Evolutionary conservation across 2,888 invertebrate genomes (phyloP).

Genomic region (Nomada flava): DNA sequence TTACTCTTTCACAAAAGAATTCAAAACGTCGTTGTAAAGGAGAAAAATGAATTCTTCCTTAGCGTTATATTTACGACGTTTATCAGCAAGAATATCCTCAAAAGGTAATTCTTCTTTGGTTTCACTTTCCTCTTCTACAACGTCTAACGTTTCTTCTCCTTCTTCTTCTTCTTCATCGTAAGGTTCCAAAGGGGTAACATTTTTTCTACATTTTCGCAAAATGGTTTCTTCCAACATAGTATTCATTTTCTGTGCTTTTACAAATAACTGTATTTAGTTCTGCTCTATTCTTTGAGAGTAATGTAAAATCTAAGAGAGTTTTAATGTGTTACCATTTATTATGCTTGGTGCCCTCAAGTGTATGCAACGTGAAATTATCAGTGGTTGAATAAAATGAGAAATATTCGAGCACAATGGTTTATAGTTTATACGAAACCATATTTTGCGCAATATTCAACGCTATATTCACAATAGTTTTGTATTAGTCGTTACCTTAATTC

Average conservation of each 20-base stretch:
- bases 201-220: conserved; percentile 37
- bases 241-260: background rate
- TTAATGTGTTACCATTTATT: too few relatives aligned
- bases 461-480: conserved; percentile 2
- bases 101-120: conserved; percentile 43
- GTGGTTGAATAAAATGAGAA: background rate
- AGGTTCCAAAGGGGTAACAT: background rate
- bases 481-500: background rate
- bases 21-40: conserved; percentile 70
- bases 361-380: conserved; percentile 8
- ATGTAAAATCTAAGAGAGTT: background rate
- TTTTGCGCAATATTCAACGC: background rate
- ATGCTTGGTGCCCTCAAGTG: background rate
- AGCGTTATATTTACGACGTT: conserved; percentile 61
- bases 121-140: conserved; percentile 7
- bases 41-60: conserved; percentile 70
- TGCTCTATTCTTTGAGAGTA: too few relatives aligned
- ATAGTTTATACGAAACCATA: background rate
- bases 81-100: conserved; percentile 64
- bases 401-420: background rate
- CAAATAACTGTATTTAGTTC: background rate
- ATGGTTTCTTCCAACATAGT: conserved; percentile 24
- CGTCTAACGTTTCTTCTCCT: background rate
- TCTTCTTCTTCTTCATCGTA: conserved; percentile 22
- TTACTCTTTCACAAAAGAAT: conserved; percentile 67